A percentile compares a stretch with the other conserved stretches of the same genome.
Evolutionary conservation across 2,888 invertebrate species (phyloP).

Genomic region (Temnothorax unifasciatus): DNA sequence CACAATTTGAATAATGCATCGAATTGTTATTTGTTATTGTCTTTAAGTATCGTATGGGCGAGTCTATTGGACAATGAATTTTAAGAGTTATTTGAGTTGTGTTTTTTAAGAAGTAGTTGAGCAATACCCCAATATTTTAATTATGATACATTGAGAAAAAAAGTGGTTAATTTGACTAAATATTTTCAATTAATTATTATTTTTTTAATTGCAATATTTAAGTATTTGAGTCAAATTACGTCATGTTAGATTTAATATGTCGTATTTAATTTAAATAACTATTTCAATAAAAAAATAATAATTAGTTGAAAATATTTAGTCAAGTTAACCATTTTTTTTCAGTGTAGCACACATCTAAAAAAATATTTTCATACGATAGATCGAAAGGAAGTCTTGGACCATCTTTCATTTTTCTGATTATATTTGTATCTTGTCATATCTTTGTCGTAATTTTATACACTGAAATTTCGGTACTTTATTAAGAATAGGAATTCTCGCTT

Average conservation of each 20-base stretch:
- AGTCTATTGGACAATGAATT: neutral
- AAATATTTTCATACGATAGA: neutral
- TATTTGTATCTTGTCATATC: neutral
- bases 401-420: neutral
- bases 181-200: too few relatives aligned
- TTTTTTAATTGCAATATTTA: too few relatives aligned
- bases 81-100: neutral
- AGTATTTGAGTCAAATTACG: too few relatives aligned
- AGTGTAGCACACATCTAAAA: neutral
- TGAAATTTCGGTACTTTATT: neutral
- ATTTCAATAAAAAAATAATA: too few relatives aligned
- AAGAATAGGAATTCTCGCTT: neutral
- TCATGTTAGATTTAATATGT: too few relatives aligned
- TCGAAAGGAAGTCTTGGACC: neutral
- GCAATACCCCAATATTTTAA: neutral
- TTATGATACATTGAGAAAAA: neutral
- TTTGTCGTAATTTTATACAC: neutral
- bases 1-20: constrained; percentile 43
- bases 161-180: too few relatives aligned
- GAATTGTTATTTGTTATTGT: constrained; percentile 39
- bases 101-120: neutral
- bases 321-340: too few relatives aligned
- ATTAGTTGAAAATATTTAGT: too few relatives aligned
- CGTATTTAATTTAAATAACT: too few relatives aligned
- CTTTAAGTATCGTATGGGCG: neutral